Percentiles rank a stretch among this genome's conserved stretches.
Conservation (phyloP, 2,888 invertebrate species). For the Yponomeuta cagnagella region DNA sequence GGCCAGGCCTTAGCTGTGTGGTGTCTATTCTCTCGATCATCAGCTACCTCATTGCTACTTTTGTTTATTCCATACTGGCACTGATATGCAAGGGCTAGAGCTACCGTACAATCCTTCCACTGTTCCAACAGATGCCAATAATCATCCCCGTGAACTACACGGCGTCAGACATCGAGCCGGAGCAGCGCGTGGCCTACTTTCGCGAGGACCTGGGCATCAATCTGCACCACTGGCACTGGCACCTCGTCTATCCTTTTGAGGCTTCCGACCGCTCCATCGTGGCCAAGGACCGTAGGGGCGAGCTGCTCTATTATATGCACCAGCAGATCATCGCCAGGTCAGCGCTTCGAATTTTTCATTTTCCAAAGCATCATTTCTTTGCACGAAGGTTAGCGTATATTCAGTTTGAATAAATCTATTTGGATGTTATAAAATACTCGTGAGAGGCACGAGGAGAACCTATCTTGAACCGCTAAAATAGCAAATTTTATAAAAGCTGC, state of each 20-base stretch:
- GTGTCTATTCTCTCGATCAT: too few species aligned
- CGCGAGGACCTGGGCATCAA: slow-evolving; percentile 90
- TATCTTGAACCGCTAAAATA: too few species aligned
- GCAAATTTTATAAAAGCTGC: too few species aligned
- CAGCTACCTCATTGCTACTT: too few species aligned
- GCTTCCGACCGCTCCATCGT: slow-evolving; percentile 76
- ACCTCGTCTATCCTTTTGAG: slow-evolving; percentile 89
- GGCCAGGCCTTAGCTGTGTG: too few species aligned
- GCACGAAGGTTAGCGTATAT: slow-evolving; percentile 27
- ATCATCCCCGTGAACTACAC: slow-evolving; percentile 85
- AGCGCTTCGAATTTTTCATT: not conserved
- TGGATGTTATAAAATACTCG: too few species aligned
- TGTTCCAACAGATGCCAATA: slow-evolving; percentile 73
- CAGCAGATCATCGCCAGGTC: slow-evolving; percentile 80
- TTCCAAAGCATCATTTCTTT: too few species aligned
- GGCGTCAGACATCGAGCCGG: slow-evolving; percentile 83
- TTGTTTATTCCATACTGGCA: too few species aligned
- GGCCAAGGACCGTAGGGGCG: slow-evolving; percentile 83
- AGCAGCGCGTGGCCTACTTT: slow-evolving; percentile 89
- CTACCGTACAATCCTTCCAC: too few species aligned
- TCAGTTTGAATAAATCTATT: too few species aligned
- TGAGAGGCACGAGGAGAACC: too few species aligned
- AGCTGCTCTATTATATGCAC: slow-evolving; percentile 89
- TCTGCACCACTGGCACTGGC: slow-evolving; percentile 95
- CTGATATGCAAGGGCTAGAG: too few species aligned